Evolutionary conservation across 2,888 invertebrate genomes (phyloP).

Genomic region (Polydesmus complanatus): DNA sequence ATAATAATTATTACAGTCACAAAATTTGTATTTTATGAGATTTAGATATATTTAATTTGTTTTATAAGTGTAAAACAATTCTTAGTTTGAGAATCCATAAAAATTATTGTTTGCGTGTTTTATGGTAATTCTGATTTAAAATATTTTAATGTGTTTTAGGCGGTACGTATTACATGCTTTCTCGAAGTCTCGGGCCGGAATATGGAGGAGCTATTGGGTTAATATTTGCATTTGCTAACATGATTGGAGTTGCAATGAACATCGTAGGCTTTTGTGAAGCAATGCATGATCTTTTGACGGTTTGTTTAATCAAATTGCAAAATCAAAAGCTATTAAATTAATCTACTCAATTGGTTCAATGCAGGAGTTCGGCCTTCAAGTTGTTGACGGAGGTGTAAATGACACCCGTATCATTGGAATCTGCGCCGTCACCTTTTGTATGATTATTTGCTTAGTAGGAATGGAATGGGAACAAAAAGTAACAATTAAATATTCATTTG

Average conservation of each 20-base stretch:
- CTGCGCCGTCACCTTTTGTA: constrained; percentile 63
- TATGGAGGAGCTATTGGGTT: constrained; percentile 49
- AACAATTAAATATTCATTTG: constrained; percentile 14
- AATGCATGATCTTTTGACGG: constrained; percentile 8
- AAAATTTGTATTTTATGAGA: too few species aligned
- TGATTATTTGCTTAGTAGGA: constrained; percentile 80
- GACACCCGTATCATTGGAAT: constrained; percentile 69
- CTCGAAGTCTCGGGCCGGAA: constrained; percentile 36
- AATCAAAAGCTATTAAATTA: not conserved
- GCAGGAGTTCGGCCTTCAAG: constrained; percentile 39
- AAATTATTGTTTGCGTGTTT: too few species aligned
- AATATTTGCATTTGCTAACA: constrained; percentile 47
- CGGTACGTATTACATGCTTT: constrained; percentile 32
- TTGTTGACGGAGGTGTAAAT: constrained; percentile 50
- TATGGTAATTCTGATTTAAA: too few species aligned
- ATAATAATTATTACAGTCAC: too few species aligned
- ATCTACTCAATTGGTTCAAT: too few species aligned
- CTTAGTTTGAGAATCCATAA: too few species aligned
- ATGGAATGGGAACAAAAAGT: constrained; percentile 96
- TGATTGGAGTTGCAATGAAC: constrained; percentile 44
- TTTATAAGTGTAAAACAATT: too few species aligned
- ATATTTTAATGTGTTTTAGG: constrained; percentile 23
- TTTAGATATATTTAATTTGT: too few species aligned
- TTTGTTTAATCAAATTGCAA: not conserved
- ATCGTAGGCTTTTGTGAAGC: constrained; percentile 44